Evolutionary conservation across 2,113 vertebrate species (phyloP).

Genomic region (Lepus americanus): DNA sequence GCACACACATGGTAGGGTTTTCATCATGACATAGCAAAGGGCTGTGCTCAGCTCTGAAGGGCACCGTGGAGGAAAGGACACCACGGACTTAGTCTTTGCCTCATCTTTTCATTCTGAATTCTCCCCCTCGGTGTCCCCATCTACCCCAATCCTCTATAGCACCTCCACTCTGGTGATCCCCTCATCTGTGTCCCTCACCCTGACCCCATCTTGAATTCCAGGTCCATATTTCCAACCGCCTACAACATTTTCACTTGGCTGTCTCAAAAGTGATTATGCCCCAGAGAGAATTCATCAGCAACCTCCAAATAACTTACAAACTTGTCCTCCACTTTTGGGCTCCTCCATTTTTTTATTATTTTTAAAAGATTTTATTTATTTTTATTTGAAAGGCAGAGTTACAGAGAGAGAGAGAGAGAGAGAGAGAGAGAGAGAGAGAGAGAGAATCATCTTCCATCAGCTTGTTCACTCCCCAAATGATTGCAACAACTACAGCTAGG

Average conservation of each 20-base stretch:
- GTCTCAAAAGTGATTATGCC: slow-evolving; percentile 16
- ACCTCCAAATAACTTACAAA: not conserved
- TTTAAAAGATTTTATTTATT: no score
- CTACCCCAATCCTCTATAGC: not conserved
- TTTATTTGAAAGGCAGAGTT: no score
- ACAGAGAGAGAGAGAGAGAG: no score
- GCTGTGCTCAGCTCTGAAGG: not conserved
- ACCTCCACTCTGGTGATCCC: not conserved
- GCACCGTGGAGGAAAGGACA: not conserved
- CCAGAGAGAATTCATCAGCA: not conserved
- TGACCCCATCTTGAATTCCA: not conserved
- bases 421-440: no score
- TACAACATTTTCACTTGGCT: not conserved
- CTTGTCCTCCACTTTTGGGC: not conserved
- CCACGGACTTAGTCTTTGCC: not conserved
- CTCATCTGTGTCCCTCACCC: not conserved
- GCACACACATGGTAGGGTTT: not conserved
- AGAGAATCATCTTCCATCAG: no score
- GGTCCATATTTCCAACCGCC: not conserved
- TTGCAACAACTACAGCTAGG: no score
- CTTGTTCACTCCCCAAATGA: no score
- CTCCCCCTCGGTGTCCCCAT: not conserved
- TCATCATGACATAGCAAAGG: not conserved
- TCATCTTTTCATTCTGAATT: not conserved
- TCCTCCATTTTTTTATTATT: no score